A percentile compares a stretch with the other conserved stretches of the same genome.
phyloP scores from a whole-genome alignment of 2,888 invertebrate genomes.

The Sylvicola fuscatus region DNA sequence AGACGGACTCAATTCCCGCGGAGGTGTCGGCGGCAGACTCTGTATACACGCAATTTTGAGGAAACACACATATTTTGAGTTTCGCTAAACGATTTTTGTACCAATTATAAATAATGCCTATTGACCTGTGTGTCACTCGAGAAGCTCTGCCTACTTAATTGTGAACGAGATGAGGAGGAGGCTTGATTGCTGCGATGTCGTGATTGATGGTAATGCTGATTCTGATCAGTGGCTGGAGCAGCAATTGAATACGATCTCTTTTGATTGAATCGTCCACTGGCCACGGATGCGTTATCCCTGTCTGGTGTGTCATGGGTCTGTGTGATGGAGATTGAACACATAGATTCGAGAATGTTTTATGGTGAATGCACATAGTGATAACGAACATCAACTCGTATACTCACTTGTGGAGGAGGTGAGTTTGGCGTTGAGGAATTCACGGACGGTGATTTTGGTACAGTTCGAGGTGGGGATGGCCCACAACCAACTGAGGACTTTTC shows the following conservation, averaged over 20 bases:
- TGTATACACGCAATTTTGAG: too few relatives aligned
- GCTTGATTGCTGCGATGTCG: constrained; percentile 2
- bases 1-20: constrained; percentile 28
- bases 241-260: constrained; percentile 1
- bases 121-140: constrained; percentile 42
- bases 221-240: constrained; percentile 13
- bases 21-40: constrained; percentile 31
- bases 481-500: constrained; percentile 35
- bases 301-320: constrained; percentile 13
- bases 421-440: too few relatives aligned
- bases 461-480: constrained; percentile 38
- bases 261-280: constrained; percentile 2
- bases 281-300: too few relatives aligned
- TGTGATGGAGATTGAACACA: constrained; percentile 18
- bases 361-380: too few relatives aligned
- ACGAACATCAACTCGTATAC: background rate
- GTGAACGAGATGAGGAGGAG: constrained; percentile 25
- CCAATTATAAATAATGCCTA: too few relatives aligned
- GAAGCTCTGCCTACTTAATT: constrained; percentile 37
- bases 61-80: too few relatives aligned
- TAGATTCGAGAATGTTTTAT: constrained; percentile 11
- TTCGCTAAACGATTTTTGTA: too few relatives aligned
- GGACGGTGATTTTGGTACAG: constrained; percentile 13
- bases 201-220: constrained; percentile 12
- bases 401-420: constrained; percentile 4